Percentiles rank a stretch among this genome's conserved stretches.
Conservation (phyloP, 2,113 vertebrate genomes). For the Ctenodactylus gundi region DNA sequence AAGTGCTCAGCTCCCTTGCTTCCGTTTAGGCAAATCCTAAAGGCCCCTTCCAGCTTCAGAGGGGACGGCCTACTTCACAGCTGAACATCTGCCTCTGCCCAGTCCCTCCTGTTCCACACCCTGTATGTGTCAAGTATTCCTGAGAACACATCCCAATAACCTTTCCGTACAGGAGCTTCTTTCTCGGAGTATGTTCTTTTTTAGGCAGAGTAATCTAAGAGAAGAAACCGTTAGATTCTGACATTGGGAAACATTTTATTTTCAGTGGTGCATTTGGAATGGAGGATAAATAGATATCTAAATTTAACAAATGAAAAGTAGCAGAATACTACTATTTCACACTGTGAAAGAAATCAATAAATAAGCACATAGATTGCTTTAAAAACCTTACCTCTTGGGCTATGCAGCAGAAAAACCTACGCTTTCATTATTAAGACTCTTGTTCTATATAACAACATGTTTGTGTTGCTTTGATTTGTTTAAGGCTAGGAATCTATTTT, state of each 20-base stretch:
- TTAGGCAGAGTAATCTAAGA: neutral
- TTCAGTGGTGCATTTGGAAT: neutral
- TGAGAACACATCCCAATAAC: neutral
- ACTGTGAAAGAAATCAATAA: constrained; percentile 29
- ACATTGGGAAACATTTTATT: neutral
- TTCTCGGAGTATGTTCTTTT: neutral
- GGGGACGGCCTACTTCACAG: neutral
- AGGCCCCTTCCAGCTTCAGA: neutral
- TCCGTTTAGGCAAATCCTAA: neutral
- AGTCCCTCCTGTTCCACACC: neutral
- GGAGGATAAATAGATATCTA: neutral
- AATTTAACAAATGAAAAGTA: neutral
- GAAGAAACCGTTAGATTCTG: neutral
- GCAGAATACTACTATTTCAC: neutral
- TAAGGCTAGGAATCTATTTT: neutral
- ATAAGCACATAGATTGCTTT: neutral
- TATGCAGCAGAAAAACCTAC: neutral
- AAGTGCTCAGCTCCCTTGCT: neutral
- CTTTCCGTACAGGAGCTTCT: neutral
- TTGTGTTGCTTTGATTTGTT: neutral
- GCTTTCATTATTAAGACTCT: neutral
- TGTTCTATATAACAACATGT: neutral
- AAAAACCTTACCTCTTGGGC: neutral
- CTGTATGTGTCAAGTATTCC: neutral
- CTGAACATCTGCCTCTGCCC: neutral